Evolutionary conservation across 2,113 vertebrate species (phyloP).

Genomic region (Bufo bufo): DNA sequence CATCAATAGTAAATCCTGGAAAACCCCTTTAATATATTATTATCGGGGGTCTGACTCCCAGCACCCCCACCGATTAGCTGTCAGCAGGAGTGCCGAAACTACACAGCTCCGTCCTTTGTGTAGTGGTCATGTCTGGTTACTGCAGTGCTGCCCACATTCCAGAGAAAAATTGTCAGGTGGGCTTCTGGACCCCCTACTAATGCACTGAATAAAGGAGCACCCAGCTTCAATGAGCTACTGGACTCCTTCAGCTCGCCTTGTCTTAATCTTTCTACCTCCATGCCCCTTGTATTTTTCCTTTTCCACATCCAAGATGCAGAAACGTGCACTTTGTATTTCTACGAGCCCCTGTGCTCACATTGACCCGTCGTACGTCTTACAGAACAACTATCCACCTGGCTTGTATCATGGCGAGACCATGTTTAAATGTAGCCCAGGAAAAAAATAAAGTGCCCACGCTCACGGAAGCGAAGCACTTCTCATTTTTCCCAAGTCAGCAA

Average conservation of each 20-base stretch:
- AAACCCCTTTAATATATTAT: no score
- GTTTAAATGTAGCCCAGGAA: not conserved
- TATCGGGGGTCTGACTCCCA: no score
- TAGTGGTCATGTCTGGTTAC: no score
- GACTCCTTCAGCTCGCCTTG: not conserved
- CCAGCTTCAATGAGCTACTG: not conserved
- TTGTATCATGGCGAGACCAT: not conserved
- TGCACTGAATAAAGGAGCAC: not conserved
- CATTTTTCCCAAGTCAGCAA: slow-evolving; percentile 3
- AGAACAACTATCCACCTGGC: not conserved
- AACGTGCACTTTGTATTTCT: not conserved
- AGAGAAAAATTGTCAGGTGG: not conserved
- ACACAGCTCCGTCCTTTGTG: no score
- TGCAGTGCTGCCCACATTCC: no score
- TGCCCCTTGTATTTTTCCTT: not conserved
- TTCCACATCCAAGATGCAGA: not conserved
- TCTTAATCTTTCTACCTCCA: not conserved
- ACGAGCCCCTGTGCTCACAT: not conserved
- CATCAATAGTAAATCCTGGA: no score
- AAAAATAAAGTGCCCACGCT: not conserved
- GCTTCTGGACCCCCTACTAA: not conserved
- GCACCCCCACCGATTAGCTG: no score
- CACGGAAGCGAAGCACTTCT: not conserved
- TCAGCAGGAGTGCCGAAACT: no score
- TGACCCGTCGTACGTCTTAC: not conserved